phyloP scores from a whole-genome alignment of 1,140 invertebrate genomes.

The Zaprionus ghesquierei region DNA sequence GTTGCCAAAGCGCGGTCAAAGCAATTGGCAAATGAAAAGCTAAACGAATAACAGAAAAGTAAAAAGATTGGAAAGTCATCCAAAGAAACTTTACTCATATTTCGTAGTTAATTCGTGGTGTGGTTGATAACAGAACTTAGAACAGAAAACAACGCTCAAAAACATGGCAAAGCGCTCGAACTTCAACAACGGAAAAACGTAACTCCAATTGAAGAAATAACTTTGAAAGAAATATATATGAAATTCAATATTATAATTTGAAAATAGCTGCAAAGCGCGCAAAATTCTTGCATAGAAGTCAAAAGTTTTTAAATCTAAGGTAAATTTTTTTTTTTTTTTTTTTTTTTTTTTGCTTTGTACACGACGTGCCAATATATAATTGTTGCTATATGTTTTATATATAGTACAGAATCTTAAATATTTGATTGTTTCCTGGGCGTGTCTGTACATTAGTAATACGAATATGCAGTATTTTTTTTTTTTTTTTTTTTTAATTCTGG shows the following conservation, averaged over 20 bases:
- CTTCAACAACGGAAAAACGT: conserved; percentile 42
- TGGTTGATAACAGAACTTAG: conserved; percentile 41
- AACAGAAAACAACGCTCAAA: conserved; percentile 26
- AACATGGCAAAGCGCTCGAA: conserved; percentile 29
- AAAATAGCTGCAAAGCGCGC: conserved; percentile 33
- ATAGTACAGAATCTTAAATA: conserved; percentile 36
- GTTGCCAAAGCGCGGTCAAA: conserved; percentile 30
- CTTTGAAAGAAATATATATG: conserved; percentile 8
- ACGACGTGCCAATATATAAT: conserved; percentile 67
- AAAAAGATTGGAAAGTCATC: conserved; percentile 4
- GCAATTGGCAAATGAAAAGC: conserved; percentile 24
- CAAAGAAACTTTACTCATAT: conserved; percentile 17
- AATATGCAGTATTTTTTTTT: conserved; percentile 12
- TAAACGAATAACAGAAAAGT: neutral
- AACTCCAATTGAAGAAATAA: conserved; percentile 34
- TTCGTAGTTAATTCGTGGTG: conserved; percentile 73
- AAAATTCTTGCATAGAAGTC: conserved; percentile 50
- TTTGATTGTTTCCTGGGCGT: conserved; percentile 41
- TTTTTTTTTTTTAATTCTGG: conserved; percentile 19
- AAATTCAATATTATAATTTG: conserved; percentile 17
- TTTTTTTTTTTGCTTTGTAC: conserved; percentile 43
- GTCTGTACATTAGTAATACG: conserved; percentile 47
- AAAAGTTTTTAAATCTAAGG: conserved; percentile 19
- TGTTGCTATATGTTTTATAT: conserved; percentile 37
- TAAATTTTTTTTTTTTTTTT: conserved; percentile 11